These are phyloP conservation scores for Harpagoxenus sublaevis DNA, from an alignment of 2,888 invertebrate genomes.

Conservation along the genomic window DNA sequence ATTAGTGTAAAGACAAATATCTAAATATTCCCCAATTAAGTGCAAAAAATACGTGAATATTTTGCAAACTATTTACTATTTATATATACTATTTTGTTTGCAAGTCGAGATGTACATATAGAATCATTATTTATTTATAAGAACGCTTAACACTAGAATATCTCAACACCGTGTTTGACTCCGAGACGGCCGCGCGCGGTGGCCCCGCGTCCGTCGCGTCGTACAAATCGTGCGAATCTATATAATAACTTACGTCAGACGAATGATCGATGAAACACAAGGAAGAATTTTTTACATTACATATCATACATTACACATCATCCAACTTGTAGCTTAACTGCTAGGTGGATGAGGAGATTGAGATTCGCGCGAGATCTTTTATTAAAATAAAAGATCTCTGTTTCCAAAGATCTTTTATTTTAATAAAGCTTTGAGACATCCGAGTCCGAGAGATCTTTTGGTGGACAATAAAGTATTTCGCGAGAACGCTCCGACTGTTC, in stretches of 20 bases:
- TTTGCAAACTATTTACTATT: not conserved
- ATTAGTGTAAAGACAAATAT: not conserved
- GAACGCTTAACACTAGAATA: not conserved
- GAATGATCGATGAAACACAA: not conserved
- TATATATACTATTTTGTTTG: not conserved
- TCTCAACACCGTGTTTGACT: no score
- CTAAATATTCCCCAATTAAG: not conserved
- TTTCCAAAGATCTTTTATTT: not conserved
- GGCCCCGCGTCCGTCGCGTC: not conserved
- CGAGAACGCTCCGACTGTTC: not conserved
- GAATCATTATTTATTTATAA: slow-evolving; percentile 5
- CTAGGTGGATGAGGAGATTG: not conserved
- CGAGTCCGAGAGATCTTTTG: not conserved
- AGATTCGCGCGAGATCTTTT: not conserved
- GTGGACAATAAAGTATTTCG: slow-evolving; percentile 2
- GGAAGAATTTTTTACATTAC: not conserved
- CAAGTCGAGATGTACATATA: not conserved
- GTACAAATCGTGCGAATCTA: not conserved
- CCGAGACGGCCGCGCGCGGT: not conserved
- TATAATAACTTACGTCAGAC: not conserved
- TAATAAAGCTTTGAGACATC: not conserved
- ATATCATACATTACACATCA: not conserved
- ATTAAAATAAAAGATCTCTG: no score
- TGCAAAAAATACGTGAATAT: not conserved
- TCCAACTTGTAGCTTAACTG: not conserved